These are phyloP conservation scores for Ceyx cyanopectus DNA, from an alignment of 2,113 vertebrate species.

Conservation along the genomic window DNA sequence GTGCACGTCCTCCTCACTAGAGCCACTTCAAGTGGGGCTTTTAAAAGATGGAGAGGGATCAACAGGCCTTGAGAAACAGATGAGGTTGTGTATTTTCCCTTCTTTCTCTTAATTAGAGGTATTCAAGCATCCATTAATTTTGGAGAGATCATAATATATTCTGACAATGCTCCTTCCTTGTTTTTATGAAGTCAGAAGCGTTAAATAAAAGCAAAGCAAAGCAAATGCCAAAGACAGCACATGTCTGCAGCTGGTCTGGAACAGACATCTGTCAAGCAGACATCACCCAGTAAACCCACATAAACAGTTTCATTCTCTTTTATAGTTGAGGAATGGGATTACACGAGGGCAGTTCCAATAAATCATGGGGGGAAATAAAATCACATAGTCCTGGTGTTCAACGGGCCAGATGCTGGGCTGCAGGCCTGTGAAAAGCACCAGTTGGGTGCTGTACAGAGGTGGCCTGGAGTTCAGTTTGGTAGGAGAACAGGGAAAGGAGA, in stretches of 20 bases:
- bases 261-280: conserved; percentile 83
- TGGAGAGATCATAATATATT: conserved; percentile 56
- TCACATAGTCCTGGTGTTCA: conserved; percentile 47
- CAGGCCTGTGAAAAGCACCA: not conserved
- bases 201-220: conserved; percentile 65
- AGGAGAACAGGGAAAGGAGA: conserved; percentile 19
- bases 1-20: not conserved
- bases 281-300: conserved; percentile 70
- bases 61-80: conserved; percentile 39
- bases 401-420: conserved; percentile 60
- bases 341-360: conserved; percentile 74
- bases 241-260: conserved; percentile 58
- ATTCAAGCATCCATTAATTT: conserved; percentile 65
- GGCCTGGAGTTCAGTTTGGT: conserved; percentile 40
- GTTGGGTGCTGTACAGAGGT: conserved; percentile 19
- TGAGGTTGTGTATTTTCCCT: conserved; percentile 49
- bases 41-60: conserved; percentile 28
- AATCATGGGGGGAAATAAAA: conserved; percentile 77
- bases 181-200: conserved; percentile 69
- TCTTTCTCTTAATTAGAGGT: conserved; percentile 54
- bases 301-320: conserved; percentile 77
- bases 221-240: conserved; percentile 66
- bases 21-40: conserved; percentile 23
- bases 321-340: conserved; percentile 78
- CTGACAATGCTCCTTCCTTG: conserved; percentile 59